Evolutionary conservation across 1,140 invertebrate genomes (phyloP).

Genomic region (Ectropis grisescens): DNA sequence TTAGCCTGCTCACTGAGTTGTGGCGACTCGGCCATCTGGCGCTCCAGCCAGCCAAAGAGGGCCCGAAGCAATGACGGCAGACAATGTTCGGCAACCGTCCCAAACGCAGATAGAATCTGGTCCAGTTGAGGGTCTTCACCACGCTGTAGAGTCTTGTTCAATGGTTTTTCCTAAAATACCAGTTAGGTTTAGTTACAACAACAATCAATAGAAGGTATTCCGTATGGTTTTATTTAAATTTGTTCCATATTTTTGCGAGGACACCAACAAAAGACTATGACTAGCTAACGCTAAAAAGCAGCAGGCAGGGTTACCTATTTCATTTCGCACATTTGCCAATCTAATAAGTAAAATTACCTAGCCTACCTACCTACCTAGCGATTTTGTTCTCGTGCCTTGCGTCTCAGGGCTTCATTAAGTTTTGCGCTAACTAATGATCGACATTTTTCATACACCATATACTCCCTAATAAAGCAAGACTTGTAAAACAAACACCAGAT

Average conservation of each 20-base stretch:
- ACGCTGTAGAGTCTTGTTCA: slow-evolving; percentile 94
- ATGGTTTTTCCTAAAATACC: slow-evolving; percentile 83
- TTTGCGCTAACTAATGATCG: too few species aligned
- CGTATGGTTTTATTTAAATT: background rate
- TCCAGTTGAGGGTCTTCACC: slow-evolving; percentile 96
- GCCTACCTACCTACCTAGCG: too few species aligned
- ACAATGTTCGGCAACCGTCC: slow-evolving; percentile 96
- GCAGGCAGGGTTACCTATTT: too few species aligned
- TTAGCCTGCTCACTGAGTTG: slow-evolving; percentile 62
- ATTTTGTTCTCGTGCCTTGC: too few species aligned
- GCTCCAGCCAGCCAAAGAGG: slow-evolving; percentile 97
- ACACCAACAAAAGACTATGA: too few species aligned
- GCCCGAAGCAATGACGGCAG: slow-evolving; percentile 94
- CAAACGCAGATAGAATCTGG: slow-evolving; percentile 93
- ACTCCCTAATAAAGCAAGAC: too few species aligned
- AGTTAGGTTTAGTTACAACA: slow-evolving; percentile 2
- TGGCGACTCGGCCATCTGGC: slow-evolving; percentile 80
- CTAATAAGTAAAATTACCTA: too few species aligned
- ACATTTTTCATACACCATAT: too few species aligned
- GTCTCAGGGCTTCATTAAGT: too few species aligned
- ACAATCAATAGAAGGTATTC: background rate
- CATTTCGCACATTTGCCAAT: too few species aligned
- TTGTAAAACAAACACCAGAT: too few species aligned
- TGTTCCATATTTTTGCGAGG: background rate
- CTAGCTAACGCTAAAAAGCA: too few species aligned